A percentile compares a stretch with the other conserved stretches of the same genome.
These are phyloP conservation scores for Rhyacophila evoluta DNA, from an alignment of 2,888 invertebrate genomes.

Conservation along the genomic window DNA sequence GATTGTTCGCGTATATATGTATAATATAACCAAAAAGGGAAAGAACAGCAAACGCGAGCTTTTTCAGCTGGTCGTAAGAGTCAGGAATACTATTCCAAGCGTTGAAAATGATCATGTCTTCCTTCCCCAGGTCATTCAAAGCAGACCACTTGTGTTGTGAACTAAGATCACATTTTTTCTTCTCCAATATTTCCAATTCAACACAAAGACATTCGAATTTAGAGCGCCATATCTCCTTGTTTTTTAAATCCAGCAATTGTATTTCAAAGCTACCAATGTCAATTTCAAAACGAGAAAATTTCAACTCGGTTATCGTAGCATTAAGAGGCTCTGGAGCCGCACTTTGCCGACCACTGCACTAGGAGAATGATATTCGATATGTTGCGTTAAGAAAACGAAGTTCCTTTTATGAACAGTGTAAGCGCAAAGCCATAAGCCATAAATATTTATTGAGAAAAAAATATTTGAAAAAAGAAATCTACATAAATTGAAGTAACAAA, in stretches of 20 bases:
- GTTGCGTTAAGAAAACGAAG: no score
- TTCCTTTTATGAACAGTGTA: no score
- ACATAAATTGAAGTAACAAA: no score
- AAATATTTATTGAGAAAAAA: no score
- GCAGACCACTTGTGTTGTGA: constrained; percentile 51
- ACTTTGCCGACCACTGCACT: no score
- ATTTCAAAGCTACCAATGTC: constrained; percentile 57
- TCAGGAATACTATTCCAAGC: constrained; percentile 51
- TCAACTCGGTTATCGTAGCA: constrained; percentile 53
- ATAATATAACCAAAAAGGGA: constrained; percentile 48
- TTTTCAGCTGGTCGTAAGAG: constrained; percentile 46
- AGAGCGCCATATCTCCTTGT: constrained; percentile 32
- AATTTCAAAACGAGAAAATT: constrained; percentile 54
- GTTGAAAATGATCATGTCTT: constrained; percentile 53
- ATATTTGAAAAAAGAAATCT: no score
- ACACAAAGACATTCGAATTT: constrained; percentile 23
- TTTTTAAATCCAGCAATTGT: constrained; percentile 57
- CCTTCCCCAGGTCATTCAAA: constrained; percentile 53
- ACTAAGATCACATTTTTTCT: constrained; percentile 58
- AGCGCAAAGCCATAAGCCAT: no score
- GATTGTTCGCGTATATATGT: no score
- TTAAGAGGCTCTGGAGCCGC: no score
- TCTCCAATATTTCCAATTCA: neutral
- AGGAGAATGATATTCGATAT: no score
- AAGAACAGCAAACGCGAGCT: constrained; percentile 51